Evolutionary conservation across 2,888 invertebrate species (phyloP), one percentile per base, ranked within the genome.

Genomic region (Perithous albicinctus): DNA sequence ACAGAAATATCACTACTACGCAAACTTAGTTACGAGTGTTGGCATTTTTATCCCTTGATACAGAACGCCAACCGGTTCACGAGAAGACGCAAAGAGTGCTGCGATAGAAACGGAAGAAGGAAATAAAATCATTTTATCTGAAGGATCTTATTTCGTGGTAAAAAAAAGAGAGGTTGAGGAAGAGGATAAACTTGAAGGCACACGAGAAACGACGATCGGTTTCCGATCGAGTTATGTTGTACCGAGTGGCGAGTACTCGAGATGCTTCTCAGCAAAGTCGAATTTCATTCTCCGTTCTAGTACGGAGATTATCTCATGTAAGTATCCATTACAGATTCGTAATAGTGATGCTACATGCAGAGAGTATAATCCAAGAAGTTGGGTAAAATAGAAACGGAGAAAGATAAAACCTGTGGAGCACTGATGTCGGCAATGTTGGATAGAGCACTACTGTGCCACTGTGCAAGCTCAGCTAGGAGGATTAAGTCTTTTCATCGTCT

Each of bases 181-280:
- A 54, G 1, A 56, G 26, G 6, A 56, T 6, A 56, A n/a, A 56
- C 56, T 26, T 4, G 2, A 32, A 32, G 29, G 15, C 41, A 18
- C 10, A 20, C 29, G 46, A 66, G 43, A 75, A 56, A 41, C 66
- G 56, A 66, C 66, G 43, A 75, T 64, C 66, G 75, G 54, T 75
- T 75, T 66, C 41, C 75, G 75, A 75, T 75, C 56, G 75, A 56
- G 41, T 75, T 56, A 56, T 32, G 32, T 29, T 41, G 20, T 29
- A 38, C 29, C 63, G 63, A 41, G 41, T 73, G n/a, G 63, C 63
- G 56, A 48, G 15, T 18, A 38, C 63, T 51, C 61, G 8, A 26
- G 63, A 12, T 29, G 10, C 29, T 61, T n/a, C 15, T 23, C 6
- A 15, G 8, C 15, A 63, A 66, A 66, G 32, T 66, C 56, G 54